Conservation (phyloP, 2,888 invertebrate species). For the Elmis aenea region DNA sequence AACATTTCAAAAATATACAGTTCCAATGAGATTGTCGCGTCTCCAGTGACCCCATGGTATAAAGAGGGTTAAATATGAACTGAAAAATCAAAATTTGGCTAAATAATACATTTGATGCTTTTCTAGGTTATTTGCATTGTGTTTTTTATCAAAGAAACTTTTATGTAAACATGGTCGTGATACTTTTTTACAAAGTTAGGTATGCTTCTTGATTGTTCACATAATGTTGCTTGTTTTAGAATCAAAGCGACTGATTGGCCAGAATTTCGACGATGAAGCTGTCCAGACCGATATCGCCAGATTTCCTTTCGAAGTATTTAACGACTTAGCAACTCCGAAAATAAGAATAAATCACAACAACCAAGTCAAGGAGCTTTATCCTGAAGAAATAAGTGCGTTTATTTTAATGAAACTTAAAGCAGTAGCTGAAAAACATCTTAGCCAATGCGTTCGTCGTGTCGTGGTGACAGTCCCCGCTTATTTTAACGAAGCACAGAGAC, state of each 20-base stretch:
- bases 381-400: constrained; percentile 25
- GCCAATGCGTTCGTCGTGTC: constrained; percentile 20
- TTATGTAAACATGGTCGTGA: too few relatives aligned
- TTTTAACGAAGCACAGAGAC: constrained; percentile 28
- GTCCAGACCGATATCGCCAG: constrained; percentile 24
- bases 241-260: constrained; percentile 30
- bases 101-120: too few relatives aligned
- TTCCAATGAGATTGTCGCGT: too few relatives aligned
- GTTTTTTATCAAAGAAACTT: too few relatives aligned
- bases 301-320: constrained; percentile 23
- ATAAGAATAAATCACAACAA: constrained; percentile 15
- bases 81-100: too few relatives aligned
- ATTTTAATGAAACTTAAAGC: constrained; percentile 22
- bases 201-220: too few relatives aligned
- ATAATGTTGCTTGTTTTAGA: too few relatives aligned
- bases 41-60: too few relatives aligned
- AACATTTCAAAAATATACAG: too few relatives aligned
- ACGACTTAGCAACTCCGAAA: constrained; percentile 19
- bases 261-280: constrained; percentile 22
- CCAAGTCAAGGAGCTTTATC: constrained; percentile 13
- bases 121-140: too few relatives aligned
- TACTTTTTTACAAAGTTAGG: too few relatives aligned
- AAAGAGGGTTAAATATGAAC: too few relatives aligned
- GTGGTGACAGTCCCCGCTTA: constrained; percentile 34
- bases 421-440: constrained; percentile 17